These are phyloP conservation scores for Syngnathus typhle DNA, from an alignment of 2,113 vertebrate genomes.

Conservation along the genomic window DNA sequence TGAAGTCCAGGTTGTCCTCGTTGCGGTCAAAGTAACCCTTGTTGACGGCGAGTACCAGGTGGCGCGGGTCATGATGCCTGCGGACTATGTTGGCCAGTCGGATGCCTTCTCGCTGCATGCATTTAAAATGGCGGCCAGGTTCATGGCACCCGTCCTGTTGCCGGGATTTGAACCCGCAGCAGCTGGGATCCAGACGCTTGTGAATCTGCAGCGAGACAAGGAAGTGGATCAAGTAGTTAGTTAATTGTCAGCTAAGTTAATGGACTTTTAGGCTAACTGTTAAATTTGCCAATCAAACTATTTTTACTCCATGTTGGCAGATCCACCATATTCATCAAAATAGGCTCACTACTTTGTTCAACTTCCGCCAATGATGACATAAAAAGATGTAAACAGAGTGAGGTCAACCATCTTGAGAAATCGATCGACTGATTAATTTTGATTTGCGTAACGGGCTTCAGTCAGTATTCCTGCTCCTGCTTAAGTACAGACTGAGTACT, in stretches of 20 bases:
- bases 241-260: background rate
- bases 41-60: conserved; percentile 83
- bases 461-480: too few species aligned
- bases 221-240: background rate
- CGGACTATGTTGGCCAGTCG: conserved; percentile 79
- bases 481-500: too few species aligned
- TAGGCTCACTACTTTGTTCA: too few species aligned
- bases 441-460: too few species aligned
- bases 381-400: too few species aligned
- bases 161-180: conserved; percentile 91
- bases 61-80: conserved; percentile 72
- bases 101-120: conserved; percentile 67
- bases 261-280: too few species aligned
- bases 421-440: too few species aligned
- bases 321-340: too few species aligned
- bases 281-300: too few species aligned
- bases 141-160: conserved; percentile 79
- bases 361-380: too few species aligned
- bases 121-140: conserved; percentile 67
- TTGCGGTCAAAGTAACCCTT: conserved; percentile 90
- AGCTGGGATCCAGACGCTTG: conserved; percentile 84
- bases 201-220: conserved; percentile 74
- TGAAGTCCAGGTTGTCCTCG: conserved; percentile 92
- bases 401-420: too few species aligned
- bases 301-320: too few species aligned